These are phyloP conservation scores for Sialia sialis DNA, from an alignment of 2,113 vertebrate species.

Conservation along the genomic window DNA sequence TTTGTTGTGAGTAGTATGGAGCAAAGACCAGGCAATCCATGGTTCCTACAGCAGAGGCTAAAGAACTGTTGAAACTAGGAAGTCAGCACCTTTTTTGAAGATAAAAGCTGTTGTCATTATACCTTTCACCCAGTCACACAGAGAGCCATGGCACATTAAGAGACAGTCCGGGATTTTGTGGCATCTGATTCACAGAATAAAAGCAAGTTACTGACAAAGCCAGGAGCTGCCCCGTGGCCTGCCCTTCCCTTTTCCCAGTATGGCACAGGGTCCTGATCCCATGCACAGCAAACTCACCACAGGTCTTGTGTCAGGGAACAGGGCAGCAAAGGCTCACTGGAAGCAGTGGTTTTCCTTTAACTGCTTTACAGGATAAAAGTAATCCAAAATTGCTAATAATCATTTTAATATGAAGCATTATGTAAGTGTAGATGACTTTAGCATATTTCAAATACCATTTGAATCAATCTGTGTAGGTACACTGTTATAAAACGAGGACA, in stretches of 20 bases:
- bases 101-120: neutral
- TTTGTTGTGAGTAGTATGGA: neutral
- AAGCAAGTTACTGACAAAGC: neutral
- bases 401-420: neutral
- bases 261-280: neutral
- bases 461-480: constrained; percentile 13
- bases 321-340: neutral
- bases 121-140: neutral
- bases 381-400: neutral
- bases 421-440: neutral
- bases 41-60: neutral
- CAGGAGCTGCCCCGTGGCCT: accelerated
- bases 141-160: neutral
- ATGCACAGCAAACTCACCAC: neutral
- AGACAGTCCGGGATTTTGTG: neutral
- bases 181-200: neutral
- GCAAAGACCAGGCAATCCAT: neutral
- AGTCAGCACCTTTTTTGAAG: neutral
- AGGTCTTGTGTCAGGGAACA: neutral
- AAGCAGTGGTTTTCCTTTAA: neutral
- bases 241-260: neutral
- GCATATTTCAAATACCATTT: constrained; percentile 9
- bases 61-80: neutral
- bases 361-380: neutral
- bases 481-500: neutral